Evolutionary conservation across 2,797 vertebrate genomes (phyloP), one percentile per base, ranked within the genome.

Genomic region (Buceros bicornis): DNA sequence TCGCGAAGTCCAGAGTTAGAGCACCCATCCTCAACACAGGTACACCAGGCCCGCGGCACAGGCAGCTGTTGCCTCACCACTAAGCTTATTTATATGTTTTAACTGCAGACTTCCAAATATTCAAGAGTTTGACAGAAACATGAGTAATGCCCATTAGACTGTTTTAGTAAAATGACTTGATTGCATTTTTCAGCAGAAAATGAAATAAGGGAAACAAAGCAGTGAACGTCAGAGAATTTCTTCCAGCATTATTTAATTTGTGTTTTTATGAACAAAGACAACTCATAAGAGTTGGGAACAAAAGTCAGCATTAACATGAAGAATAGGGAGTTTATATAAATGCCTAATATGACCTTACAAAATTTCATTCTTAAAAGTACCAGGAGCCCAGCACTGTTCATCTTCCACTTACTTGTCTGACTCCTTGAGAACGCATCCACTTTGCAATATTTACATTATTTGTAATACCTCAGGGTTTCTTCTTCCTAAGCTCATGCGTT

Each of bases 31-130:
- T 18, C 60, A 35, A 3, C 81, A 24, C 19, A 21, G 42, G 6
- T 2, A 0, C 3, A 37, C 3, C 45, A 74, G 70, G 37, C 58
- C 67, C 60, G 13, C 54, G 45, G 28, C 53, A 66, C 28, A 14
- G 3, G 8, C 0, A 33, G 18, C 21, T 43, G 7, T 10, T 31
- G 47, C 21, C 60, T 37, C 37, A 26, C 2, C 35, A 20, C 31
- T 5, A 2, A 3, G 2, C 40, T 71, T 66, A 65, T 67, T 61
- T 28, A 37, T 10, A 67, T 43, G 8, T 47, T 92, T 50, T 13
- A 48, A 3, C 42, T 28, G 21, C 35, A 87, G 53, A 60, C 19
- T 58, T n/a, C 10, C 24, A 66, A 67, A 64, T 31, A 37, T 13
- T 58, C 64, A 24, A 20, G 31, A 25, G 8, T 33, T 84, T 57